These are phyloP conservation scores for Cygnus olor DNA, from an alignment of 2,797 vertebrate genomes.

Conservation along the genomic window DNA sequence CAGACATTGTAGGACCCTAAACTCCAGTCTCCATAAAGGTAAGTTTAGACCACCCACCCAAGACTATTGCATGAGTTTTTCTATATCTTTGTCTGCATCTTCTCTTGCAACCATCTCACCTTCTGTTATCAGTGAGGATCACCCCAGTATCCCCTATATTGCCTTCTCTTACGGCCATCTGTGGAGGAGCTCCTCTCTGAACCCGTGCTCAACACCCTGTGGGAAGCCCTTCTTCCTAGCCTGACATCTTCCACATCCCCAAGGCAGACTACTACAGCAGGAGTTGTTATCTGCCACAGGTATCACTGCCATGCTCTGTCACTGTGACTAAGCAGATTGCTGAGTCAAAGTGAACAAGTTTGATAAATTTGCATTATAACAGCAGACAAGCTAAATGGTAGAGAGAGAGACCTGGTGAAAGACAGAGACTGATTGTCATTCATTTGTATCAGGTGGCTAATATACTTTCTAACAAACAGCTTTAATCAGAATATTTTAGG, in stretches of 20 bases:
- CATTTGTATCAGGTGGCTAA: not conserved
- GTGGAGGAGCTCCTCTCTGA: not conserved
- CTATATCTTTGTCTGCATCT: not conserved
- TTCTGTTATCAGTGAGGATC: not conserved
- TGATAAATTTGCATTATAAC: not conserved
- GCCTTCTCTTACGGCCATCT: not conserved
- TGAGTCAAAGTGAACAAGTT: not conserved
- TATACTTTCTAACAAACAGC: not conserved
- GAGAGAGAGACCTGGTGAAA: not conserved
- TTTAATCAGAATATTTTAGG: not conserved
- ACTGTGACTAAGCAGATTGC: fast-evolving
- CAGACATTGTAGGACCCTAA: not conserved
- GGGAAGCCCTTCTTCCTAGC: not conserved
- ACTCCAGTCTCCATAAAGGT: not conserved
- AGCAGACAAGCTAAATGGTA: not conserved
- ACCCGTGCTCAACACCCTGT: fast-evolving
- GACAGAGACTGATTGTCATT: not conserved
- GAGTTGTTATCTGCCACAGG: not conserved
- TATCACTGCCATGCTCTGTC: not conserved
- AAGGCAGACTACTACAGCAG: not conserved
- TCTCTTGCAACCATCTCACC: not conserved
- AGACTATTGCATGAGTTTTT: not conserved
- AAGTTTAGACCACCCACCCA: not conserved
- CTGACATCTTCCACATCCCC: not conserved
- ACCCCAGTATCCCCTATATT: fast-evolving